Conservation (phyloP, 2,888 invertebrate genomes). For the Athalia circularis region DNA sequence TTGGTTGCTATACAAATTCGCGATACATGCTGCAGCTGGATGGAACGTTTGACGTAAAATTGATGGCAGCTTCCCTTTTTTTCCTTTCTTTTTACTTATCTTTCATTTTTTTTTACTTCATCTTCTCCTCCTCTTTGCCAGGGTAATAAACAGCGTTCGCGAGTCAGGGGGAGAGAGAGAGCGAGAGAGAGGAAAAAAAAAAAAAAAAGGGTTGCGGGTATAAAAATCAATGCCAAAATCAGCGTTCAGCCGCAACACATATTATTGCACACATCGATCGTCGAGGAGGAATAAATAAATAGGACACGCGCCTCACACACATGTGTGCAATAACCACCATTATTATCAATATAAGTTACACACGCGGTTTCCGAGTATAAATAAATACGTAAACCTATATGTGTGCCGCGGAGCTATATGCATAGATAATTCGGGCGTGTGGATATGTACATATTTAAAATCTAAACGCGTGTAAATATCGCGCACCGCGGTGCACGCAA, state of each 20-base stretch:
- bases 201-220: neutral
- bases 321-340: too few species aligned
- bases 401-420: neutral
- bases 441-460: neutral
- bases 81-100: too few species aligned
- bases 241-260: neutral
- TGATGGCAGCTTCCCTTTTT: too few species aligned
- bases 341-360: too few species aligned
- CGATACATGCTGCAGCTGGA: too few species aligned
- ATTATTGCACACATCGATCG: too few species aligned
- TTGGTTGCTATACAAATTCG: neutral
- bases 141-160: neutral
- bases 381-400: neutral
- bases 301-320: too few species aligned
- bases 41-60: too few species aligned
- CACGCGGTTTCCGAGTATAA: neutral
- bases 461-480: conserved; percentile 11
- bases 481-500: neutral
- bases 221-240: neutral
- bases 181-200: too few species aligned
- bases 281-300: too few species aligned
- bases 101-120: neutral
- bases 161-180: neutral
- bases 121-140: neutral
- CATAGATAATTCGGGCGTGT: neutral